These are phyloP conservation scores for Drosophila bocqueti DNA, from an alignment of 1,140 invertebrate species.

Conservation along the genomic window DNA sequence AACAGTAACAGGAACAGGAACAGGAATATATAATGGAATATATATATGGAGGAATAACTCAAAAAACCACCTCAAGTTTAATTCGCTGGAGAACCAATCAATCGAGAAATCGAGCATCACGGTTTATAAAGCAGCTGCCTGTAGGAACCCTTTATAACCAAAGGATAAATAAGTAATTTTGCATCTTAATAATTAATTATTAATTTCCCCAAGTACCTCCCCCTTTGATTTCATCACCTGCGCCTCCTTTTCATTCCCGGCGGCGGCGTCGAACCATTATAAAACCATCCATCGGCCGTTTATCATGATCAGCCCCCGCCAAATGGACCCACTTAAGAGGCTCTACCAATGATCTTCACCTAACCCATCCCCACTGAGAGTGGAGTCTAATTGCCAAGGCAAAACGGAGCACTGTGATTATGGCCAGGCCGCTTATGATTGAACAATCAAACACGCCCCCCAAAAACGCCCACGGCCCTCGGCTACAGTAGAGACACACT, in stretches of 20 bases:
- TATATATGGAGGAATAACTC: neutral
- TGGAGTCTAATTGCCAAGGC: constrained; percentile 52
- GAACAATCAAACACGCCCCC: constrained; percentile 76
- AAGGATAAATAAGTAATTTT: too few relatives aligned
- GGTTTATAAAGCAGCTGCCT: constrained; percentile 25
- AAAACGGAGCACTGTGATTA: constrained; percentile 68
- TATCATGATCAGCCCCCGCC: constrained; percentile 50
- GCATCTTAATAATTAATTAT: too few relatives aligned
- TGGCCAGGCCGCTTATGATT: constrained; percentile 62
- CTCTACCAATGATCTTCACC: constrained; percentile 22
- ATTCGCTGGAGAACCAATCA: constrained; percentile 28
- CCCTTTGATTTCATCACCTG: constrained; percentile 3
- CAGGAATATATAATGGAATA: neutral
- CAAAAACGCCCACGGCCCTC: constrained; percentile 64
- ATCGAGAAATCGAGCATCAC: constrained; percentile 13
- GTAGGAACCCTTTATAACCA: too few relatives aligned
- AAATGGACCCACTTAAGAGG: constrained; percentile 26
- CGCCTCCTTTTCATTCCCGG: neutral
- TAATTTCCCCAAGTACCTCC: too few relatives aligned
- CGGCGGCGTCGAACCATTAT: constrained; percentile 26
- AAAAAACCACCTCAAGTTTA: constrained; percentile 28
- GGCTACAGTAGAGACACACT: constrained; percentile 7
- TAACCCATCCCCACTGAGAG: neutral
- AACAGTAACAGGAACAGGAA: neutral
- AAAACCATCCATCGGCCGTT: constrained; percentile 44